These are phyloP conservation scores for Rhodinocichla rosea DNA, from an alignment of 2,113 vertebrate species.

Conservation along the genomic window DNA sequence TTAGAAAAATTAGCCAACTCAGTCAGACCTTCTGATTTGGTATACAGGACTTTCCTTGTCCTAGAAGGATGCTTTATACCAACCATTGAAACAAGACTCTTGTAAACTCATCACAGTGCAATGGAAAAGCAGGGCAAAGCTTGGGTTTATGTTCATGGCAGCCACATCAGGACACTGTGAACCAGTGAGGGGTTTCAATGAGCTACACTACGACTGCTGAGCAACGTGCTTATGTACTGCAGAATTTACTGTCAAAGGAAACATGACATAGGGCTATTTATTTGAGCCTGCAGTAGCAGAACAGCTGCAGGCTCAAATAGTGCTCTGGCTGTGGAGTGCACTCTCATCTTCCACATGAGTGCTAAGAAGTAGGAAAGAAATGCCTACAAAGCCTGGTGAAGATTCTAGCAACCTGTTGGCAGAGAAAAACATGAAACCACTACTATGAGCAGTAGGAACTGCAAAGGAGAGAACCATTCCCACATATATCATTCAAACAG, in stretches of 20 bases:
- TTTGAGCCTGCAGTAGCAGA: not conserved
- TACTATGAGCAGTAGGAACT: not conserved
- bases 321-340: not conserved
- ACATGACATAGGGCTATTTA: not conserved
- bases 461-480: not conserved
- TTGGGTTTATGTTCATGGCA: not conserved
- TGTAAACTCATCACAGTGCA: not conserved
- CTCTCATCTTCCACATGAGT: not conserved
- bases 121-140: not conserved
- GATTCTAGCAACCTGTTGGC: not conserved
- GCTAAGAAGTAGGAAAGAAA: not conserved
- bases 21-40: not conserved
- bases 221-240: not conserved
- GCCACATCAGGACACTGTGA: not conserved
- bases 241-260: not conserved
- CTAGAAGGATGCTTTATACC: slow-evolving; percentile 17
- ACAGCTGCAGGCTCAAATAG: not conserved
- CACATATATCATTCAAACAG: not conserved
- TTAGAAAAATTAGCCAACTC: not conserved
- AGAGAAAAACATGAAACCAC: not conserved
- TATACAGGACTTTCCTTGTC: not conserved
- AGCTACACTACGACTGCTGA: not conserved
- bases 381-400: not conserved
- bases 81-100: not conserved
- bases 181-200: not conserved